These are phyloP conservation scores for Scaptomyza polygonia DNA, from an alignment of 2,888 invertebrate species.

Conservation along the genomic window DNA sequence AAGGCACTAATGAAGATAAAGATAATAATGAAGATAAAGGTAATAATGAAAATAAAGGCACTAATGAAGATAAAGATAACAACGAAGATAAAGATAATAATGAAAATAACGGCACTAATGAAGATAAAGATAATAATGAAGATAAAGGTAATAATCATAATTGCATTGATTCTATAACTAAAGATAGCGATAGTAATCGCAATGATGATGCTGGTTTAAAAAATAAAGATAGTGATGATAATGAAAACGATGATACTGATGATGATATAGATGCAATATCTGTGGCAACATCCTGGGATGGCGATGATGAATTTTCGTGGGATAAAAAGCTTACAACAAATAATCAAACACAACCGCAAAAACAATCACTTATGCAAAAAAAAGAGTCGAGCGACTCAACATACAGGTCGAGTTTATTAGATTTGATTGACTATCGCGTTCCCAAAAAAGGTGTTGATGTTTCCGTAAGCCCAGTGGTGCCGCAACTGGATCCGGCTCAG, in stretches of 20 bases:
- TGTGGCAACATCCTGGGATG: slow-evolving; percentile 55
- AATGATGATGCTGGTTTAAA: slow-evolving; percentile 15
- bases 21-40: too few species aligned
- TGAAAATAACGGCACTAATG: too few species aligned
- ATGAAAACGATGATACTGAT: slow-evolving; percentile 19
- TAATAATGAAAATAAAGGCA: too few species aligned
- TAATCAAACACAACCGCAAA: not conserved
- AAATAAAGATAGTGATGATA: not conserved
- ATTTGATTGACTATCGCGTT: slow-evolving; percentile 9
- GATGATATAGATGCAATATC: slow-evolving; percentile 47
- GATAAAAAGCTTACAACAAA: not conserved
- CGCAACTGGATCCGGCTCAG: not conserved
- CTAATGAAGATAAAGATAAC: too few species aligned
- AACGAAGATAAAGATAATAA: too few species aligned
- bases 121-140: slow-evolving; percentile 1
- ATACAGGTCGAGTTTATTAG: not conserved
- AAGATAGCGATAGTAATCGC: not conserved
- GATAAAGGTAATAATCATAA: slow-evolving; percentile 3
- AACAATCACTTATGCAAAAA: not conserved
- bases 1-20: too few species aligned
- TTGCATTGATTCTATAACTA: slow-evolving; percentile 19
- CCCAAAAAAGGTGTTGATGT: not conserved
- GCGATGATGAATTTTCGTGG: slow-evolving; percentile 26
- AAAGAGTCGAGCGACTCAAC: not conserved
- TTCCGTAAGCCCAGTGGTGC: not conserved